phyloP scores from a whole-genome alignment of 2,888 invertebrate genomes.

The Cataglyphis albicans region DNA sequence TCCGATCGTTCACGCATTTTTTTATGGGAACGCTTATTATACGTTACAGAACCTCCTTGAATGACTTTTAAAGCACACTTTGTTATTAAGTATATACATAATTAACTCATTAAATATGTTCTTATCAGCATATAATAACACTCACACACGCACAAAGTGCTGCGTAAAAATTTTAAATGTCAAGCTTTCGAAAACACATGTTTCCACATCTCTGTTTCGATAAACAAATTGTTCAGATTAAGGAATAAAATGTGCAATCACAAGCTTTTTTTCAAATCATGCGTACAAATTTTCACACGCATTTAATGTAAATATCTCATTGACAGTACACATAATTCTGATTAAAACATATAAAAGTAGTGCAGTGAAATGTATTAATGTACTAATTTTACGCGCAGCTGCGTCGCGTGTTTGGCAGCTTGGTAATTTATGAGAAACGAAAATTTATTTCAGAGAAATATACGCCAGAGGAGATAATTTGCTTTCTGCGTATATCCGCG shows the following conservation, averaged over 20 bases:
- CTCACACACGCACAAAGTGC: background rate
- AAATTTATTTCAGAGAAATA: slow-evolving; percentile 55
- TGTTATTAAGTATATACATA: background rate
- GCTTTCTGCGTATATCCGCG: slow-evolving; percentile 30
- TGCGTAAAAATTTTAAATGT: background rate
- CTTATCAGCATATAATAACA: slow-evolving; percentile 6
- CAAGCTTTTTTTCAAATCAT: background rate
- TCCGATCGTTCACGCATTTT: background rate
- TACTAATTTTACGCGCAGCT: slow-evolving; percentile 54
- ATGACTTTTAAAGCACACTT: slow-evolving; percentile 1
- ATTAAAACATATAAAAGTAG: slow-evolving; percentile 54
- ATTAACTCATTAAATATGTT: background rate
- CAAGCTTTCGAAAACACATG: slow-evolving; percentile 16
- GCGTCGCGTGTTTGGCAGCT: slow-evolving; percentile 48
- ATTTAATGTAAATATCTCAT: slow-evolving; percentile 19
- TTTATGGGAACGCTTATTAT: background rate
- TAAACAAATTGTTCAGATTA: slow-evolving; percentile 4
- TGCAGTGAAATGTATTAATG: slow-evolving; percentile 49
- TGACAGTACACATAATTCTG: slow-evolving; percentile 39
- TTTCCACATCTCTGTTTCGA: background rate
- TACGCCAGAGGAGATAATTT: slow-evolving; percentile 48
- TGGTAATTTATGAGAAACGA: slow-evolving; percentile 44
- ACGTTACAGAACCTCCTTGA: background rate
- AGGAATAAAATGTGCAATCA: background rate
- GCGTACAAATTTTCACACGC: slow-evolving; percentile 37